phyloP scores from a whole-genome alignment of 2,113 vertebrate genomes.

The Hemicordylus capensis region DNA sequence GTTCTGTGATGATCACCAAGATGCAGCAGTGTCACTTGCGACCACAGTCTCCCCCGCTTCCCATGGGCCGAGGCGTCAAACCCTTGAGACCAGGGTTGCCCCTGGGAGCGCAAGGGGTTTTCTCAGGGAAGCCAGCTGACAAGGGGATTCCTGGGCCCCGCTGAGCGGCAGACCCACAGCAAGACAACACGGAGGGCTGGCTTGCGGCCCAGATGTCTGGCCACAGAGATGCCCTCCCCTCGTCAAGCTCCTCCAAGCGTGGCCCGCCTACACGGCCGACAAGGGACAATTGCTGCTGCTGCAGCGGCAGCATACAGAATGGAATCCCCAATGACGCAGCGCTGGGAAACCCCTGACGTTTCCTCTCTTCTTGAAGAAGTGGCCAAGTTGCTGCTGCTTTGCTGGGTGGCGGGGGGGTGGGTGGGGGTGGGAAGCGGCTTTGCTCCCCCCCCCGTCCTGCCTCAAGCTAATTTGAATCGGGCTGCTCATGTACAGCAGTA shows the following conservation, averaged over 20 bases:
- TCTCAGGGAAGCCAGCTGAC: neutral
- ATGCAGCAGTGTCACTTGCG: too few relatives aligned
- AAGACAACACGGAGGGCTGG: neutral
- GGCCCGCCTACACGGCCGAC: neutral
- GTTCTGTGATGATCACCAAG: too few relatives aligned
- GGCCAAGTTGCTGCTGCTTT: neutral
- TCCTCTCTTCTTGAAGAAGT: neutral
- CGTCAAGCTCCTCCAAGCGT: neutral
- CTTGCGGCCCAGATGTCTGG: neutral
- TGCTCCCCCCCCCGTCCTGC: neutral
- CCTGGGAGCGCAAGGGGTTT: neutral
- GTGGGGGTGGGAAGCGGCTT: neutral
- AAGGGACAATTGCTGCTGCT: too few relatives aligned
- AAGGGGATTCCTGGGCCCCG: neutral
- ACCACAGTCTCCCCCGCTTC: neutral
- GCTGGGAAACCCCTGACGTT: neutral
- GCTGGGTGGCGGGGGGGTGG: neutral
- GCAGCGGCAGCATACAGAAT: neutral
- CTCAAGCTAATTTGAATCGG: too few relatives aligned
- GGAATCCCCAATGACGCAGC: slow-evolving; percentile 14
- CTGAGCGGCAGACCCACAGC: neutral
- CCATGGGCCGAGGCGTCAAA: neutral
- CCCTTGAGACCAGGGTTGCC: neutral
- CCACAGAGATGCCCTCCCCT: neutral
- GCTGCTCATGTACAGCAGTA: too few relatives aligned